Conservation (phyloP, 2,888 invertebrate species). For the Cheilosia grossa region DNA sequence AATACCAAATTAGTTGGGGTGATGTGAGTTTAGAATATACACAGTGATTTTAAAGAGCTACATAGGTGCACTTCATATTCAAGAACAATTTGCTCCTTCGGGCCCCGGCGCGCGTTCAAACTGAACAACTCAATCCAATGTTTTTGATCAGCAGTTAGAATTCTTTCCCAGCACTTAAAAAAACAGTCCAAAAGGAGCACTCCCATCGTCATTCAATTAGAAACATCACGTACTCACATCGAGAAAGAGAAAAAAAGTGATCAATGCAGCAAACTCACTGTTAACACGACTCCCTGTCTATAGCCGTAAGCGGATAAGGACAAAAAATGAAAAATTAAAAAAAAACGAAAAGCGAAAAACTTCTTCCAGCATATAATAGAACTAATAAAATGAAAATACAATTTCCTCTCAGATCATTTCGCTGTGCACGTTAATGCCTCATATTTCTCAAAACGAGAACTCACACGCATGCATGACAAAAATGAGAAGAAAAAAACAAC, state of each 20-base stretch:
- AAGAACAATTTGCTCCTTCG: no score
- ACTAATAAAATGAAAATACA: constrained; percentile 67
- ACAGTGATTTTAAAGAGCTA: no score
- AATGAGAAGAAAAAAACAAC: constrained; percentile 20
- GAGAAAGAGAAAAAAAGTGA: background rate
- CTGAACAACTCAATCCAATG: no score
- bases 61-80: no score
- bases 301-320: background rate
- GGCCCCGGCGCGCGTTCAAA: no score
- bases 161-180: no score
- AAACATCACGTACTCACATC: background rate
- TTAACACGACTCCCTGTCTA: background rate
- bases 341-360: no score
- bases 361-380: constrained; percentile 19
- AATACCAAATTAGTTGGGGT: no score
- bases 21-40: no score
- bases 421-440: constrained; percentile 67
- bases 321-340: constrained; percentile 1
- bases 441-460: constrained; percentile 68
- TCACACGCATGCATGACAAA: constrained; percentile 71
- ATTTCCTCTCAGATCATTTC: constrained; percentile 66
- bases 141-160: no score
- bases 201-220: background rate
- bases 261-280: background rate
- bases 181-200: no score